These are phyloP conservation scores for Hemaris fuciformis DNA, from an alignment of 2,888 invertebrate genomes.

Conservation along the genomic window DNA sequence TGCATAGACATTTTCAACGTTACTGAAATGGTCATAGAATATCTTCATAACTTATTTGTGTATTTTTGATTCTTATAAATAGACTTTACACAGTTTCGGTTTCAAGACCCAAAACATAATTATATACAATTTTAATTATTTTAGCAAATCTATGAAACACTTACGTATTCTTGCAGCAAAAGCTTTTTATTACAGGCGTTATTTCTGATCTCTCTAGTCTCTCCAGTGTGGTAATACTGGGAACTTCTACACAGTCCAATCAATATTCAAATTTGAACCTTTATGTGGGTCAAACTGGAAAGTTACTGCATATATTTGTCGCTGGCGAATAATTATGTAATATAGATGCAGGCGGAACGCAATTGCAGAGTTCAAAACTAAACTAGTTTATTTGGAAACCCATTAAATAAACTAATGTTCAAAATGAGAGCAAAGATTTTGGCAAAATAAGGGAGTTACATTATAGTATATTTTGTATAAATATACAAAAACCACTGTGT, in stretches of 20 bases:
- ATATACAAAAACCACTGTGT: too few species aligned
- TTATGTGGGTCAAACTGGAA: not conserved
- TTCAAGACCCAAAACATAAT: not conserved
- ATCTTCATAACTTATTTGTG: too few species aligned
- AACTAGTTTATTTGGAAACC: not conserved
- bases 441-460: too few species aligned
- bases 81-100: too few species aligned
- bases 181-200: constrained; percentile 14
- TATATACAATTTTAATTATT: not conserved
- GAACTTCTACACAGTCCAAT: not conserved
- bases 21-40: too few species aligned
- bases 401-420: not conserved
- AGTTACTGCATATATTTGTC: not conserved
- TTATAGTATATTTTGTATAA: too few species aligned
- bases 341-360: not conserved
- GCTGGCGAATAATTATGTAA: not conserved
- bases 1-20: too few species aligned
- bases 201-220: constrained; percentile 13
- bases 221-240: not conserved
- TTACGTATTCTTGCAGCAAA: constrained; percentile 16
- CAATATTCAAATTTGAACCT: not conserved
- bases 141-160: not conserved
- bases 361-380: not conserved
- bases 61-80: too few species aligned
- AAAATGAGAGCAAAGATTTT: too few species aligned